phyloP scores from a whole-genome alignment of 2,797 vertebrate species.

The Coreius guichenoti region DNA sequence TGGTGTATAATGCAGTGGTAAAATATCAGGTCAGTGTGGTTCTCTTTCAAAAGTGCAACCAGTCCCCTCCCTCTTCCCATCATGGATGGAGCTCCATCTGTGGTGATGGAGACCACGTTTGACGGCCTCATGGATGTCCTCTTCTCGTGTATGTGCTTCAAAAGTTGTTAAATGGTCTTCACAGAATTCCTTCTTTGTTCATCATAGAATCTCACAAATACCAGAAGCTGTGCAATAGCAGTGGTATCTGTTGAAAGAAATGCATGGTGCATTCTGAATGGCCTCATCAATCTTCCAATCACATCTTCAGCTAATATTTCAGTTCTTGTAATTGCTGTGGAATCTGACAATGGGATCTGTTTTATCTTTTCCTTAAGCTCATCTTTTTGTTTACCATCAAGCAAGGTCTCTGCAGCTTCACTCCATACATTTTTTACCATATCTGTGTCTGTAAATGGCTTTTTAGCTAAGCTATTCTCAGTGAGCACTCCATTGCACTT shows the following conservation, averaged over 20 bases:
- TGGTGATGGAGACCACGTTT: conserved; percentile 6
- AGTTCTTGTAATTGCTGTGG: not conserved
- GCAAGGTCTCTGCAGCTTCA: not conserved
- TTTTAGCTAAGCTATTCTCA: not conserved
- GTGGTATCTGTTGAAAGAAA: not conserved
- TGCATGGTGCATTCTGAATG: conserved; percentile 22
- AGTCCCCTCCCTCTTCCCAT: not conserved
- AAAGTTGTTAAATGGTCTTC: conserved; percentile 22
- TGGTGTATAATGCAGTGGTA: not conserved
- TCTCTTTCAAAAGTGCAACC: conserved; percentile 2
- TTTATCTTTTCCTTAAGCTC: too few species aligned
- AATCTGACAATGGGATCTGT: too few species aligned
- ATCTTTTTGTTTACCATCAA: not conserved
- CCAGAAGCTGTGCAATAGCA: not conserved
- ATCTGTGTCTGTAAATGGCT: not conserved
- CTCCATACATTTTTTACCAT: conserved; percentile 13
- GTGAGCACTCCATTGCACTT: too few species aligned
- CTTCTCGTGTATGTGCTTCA: conserved; percentile 19
- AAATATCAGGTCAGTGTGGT: conserved; percentile 6
- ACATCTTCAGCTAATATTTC: not conserved
- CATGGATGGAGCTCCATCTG: conserved; percentile 15
- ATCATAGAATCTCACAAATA: conserved; percentile 8
- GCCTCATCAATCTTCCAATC: conserved; percentile 7
- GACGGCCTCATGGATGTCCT: not conserved
- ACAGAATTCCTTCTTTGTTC: conserved; percentile 27